Base-by-base conservation (phyloP, 2,888 invertebrate genomes). In the Leptopterna dolabrata region DNA sequence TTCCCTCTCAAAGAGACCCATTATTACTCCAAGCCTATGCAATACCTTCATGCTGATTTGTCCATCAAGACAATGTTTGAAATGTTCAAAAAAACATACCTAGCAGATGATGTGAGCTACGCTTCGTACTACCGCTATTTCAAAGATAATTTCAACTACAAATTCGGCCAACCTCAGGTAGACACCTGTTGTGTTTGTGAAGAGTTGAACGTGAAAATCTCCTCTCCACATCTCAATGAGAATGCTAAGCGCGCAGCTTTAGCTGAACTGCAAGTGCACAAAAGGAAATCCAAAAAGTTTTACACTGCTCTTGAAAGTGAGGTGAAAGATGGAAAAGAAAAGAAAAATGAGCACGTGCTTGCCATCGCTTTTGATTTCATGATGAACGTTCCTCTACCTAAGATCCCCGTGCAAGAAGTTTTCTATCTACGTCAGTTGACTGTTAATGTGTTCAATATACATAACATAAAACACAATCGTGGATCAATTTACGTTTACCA, bases 361-460 rank as follows among this genome's bases (percentile, higher is more conserved):
- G 45, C 80, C n/a, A 45, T 80, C 11, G 45, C 47, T 19, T 80
- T 80, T 47, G 27, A 47, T 47, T 80, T 43, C n/a, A 80, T 80
- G 80, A 45, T 45, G 51, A 47, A 80, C 29, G 80, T 80, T 19
- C 80, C 36, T 19, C 9, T 80, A 47, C 80, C 80, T 13, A 47
- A 80, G 11, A 47, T 80, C 27, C 90, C 91, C 27, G 90, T 91
- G 0, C 91, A 91, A 87, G 90, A 90, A 81, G 88, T 90, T 43
- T 90, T 91, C 88, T 91, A 91, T 84, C 87, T 89, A 3, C 76
- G 90, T 71, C 89, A 90, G 87, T 80, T 90, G n/a, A 89, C 90
- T 90, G 88, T 89, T 29, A 86, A 89, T 63, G 86, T 88, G 43
- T 90, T 90, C 85, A 81, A 87, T 27, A 84, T 89, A 30, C 86